Conservation (phyloP, 2,113 vertebrate genomes). For the Hydrochoerus hydrochaeris region DNA sequence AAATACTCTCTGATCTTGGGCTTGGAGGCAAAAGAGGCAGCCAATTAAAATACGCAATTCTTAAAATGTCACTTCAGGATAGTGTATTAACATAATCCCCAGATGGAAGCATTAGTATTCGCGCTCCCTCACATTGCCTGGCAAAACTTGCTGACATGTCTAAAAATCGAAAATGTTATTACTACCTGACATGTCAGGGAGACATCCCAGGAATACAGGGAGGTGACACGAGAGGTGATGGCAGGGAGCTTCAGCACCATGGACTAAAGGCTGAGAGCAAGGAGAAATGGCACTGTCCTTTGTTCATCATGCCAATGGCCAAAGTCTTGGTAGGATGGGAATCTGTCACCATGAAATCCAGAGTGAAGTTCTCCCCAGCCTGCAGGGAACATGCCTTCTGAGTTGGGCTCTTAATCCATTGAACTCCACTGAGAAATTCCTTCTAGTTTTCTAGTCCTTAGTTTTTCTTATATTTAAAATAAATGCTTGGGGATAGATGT, state of each 20-base stretch:
- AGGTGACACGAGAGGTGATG: neutral
- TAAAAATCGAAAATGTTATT: conserved; percentile 65
- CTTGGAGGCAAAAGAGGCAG: conserved; percentile 6
- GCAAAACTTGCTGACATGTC: conserved; percentile 71
- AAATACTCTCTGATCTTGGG: neutral
- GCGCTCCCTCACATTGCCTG: conserved; percentile 31
- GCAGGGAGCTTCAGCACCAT: fast-evolving
- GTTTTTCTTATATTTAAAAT: neutral
- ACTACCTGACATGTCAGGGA: conserved; percentile 43
- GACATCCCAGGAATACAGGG: neutral
- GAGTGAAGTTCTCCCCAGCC: neutral
- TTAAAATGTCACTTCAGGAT: conserved; percentile 68
- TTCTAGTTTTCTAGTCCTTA: neutral
- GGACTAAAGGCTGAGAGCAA: neutral
- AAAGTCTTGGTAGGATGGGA: neutral
- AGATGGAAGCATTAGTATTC: conserved; percentile 72
- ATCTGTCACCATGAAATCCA: neutral
- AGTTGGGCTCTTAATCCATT: neutral
- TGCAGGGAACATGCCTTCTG: fast-evolving
- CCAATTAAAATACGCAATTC: conserved; percentile 68
- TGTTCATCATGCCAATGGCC: neutral
- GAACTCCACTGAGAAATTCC: neutral
- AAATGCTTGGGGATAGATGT: neutral
- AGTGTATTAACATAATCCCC: conserved; percentile 69
- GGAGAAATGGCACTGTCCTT: neutral